These are phyloP conservation scores for Chelonoidis abingdonii DNA, from an alignment of 2,113 vertebrate genomes.

Conservation along the genomic window DNA sequence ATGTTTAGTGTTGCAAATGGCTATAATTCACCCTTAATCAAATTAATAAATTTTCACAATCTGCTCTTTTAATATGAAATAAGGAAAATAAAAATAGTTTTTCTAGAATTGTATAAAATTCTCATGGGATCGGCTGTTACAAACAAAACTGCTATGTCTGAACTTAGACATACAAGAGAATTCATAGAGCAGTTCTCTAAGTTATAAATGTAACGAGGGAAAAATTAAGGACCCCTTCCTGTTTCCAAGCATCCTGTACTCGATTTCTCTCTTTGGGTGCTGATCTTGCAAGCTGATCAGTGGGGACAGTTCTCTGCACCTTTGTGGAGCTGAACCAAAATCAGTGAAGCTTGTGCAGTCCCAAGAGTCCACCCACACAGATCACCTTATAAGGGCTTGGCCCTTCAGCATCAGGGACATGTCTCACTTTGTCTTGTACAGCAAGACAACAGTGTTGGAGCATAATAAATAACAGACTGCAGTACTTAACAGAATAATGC, in stretches of 20 bases:
- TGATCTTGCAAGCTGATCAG: neutral
- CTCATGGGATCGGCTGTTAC: neutral
- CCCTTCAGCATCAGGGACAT: neutral
- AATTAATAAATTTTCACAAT: neutral
- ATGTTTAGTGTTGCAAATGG: neutral
- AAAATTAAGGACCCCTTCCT: neutral
- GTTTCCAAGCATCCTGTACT: neutral
- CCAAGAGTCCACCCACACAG: neutral
- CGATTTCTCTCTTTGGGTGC: neutral
- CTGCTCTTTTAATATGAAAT: neutral
- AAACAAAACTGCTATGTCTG: neutral
- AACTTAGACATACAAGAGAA: neutral
- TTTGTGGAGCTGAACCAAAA: neutral
- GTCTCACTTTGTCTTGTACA: neutral
- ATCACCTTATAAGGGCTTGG: neutral
- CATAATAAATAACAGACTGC: neutral
- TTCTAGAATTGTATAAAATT: neutral
- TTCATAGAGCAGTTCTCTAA: neutral
- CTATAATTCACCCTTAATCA: neutral
- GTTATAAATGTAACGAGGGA: neutral
- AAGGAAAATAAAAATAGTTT: neutral
- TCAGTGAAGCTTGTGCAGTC: neutral
- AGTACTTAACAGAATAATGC: neutral
- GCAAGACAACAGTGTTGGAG: neutral
- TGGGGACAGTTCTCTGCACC: neutral